phyloP scores from a whole-genome alignment of 2,888 invertebrate genomes.

The Elgonia sp. region DNA sequence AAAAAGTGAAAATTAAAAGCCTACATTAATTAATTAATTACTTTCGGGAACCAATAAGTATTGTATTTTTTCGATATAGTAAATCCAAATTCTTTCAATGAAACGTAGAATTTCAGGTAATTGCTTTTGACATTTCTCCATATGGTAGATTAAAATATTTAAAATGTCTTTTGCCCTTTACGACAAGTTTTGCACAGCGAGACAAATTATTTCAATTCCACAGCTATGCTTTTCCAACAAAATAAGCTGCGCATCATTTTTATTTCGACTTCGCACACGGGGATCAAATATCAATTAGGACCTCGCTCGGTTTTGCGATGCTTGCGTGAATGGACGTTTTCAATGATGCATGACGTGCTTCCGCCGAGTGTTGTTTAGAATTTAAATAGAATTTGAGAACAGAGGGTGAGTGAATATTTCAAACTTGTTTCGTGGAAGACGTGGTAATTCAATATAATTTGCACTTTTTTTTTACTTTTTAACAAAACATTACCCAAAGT shows the following conservation, averaged over 20 bases:
- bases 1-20: too few species aligned
- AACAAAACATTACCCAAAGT: neutral
- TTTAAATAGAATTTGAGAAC: conserved; percentile 53
- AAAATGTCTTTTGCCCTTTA: too few species aligned
- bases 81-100: too few species aligned
- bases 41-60: too few species aligned
- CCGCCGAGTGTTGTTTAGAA: conserved; percentile 36
- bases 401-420: conserved; percentile 25
- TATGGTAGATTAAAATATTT: too few species aligned
- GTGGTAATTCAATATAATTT: conserved; percentile 23
- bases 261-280: conserved; percentile 25
- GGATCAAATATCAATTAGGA: conserved; percentile 47
- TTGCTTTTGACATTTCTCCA: too few species aligned
- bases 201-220: conserved; percentile 54
- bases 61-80: too few species aligned
- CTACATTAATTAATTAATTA: too few species aligned
- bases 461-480: conserved; percentile 3
- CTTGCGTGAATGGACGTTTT: conserved; percentile 22
- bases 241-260: conserved; percentile 38
- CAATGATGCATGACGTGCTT: conserved; percentile 39
- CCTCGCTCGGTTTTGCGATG: conserved; percentile 20
- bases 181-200: conserved; percentile 13
- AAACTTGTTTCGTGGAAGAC: conserved; percentile 24
- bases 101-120: too few species aligned
- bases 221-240: conserved; percentile 23